phyloP scores from a whole-genome alignment of 2,113 vertebrate genomes.

The Alligator sinensis region DNA sequence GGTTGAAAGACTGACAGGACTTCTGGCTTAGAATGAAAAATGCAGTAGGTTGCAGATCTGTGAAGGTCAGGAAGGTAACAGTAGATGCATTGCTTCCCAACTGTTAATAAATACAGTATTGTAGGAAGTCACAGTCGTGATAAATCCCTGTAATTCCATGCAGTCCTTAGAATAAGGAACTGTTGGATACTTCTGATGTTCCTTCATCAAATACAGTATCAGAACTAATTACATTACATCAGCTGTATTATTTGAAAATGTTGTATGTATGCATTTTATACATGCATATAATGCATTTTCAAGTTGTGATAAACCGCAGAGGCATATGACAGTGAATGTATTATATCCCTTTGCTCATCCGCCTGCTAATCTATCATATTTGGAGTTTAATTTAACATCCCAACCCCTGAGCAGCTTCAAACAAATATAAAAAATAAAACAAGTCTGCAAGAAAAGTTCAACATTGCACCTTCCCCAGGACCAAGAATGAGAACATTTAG shows the following conservation, averaged over 20 bases:
- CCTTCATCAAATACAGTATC: not conserved
- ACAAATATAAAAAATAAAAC: not conserved
- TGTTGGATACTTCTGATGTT: not conserved
- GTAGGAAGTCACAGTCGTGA: not conserved
- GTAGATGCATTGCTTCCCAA: not conserved
- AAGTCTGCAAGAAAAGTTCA: not conserved
- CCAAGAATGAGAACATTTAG: not conserved
- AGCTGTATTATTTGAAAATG: not conserved
- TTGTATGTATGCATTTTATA: not conserved
- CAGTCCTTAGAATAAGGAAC: not conserved
- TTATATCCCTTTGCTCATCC: slow-evolving; percentile 21
- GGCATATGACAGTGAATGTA: not conserved
- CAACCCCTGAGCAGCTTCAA: slow-evolving; percentile 3
- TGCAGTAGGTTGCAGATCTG: not conserved
- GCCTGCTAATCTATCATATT: slow-evolving; percentile 1
- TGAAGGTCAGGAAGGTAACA: slow-evolving; percentile 9
- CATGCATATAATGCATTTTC: not conserved
- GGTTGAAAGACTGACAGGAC: not conserved
- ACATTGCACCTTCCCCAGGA: slow-evolving; percentile 9
- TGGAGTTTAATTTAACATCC: slow-evolving; percentile 32
- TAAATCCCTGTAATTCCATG: not conserved
- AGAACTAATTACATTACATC: not conserved
- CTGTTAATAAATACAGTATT: not conserved
- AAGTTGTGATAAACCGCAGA: slow-evolving; percentile 12
- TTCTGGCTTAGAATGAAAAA: not conserved